These are phyloP conservation scores for Melospiza georgiana DNA, from an alignment of 2,113 vertebrate species.

Conservation along the genomic window DNA sequence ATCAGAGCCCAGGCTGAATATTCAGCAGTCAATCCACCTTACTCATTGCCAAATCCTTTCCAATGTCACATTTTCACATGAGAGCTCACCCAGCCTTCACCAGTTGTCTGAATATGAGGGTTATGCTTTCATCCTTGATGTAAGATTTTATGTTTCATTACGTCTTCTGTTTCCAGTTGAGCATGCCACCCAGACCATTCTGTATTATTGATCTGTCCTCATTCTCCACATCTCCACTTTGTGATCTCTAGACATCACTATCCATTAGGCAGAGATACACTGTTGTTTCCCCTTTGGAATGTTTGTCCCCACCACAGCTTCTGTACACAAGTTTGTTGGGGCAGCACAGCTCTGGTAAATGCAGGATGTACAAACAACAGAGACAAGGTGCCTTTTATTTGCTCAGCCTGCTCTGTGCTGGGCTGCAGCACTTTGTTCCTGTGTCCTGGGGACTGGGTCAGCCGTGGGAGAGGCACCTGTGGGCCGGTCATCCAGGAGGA, in stretches of 20 bases:
- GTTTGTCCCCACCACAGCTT: neutral
- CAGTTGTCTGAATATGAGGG: neutral
- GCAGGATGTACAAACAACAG: neutral
- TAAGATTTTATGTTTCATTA: neutral
- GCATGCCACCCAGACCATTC: neutral
- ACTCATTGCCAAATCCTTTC: neutral
- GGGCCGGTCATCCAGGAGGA: neutral
- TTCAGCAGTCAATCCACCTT: neutral
- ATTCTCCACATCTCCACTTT: neutral
- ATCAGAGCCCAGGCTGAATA: neutral
- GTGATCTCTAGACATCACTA: neutral
- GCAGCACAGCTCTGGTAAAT: neutral
- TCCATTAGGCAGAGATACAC: neutral
- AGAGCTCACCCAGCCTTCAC: neutral
- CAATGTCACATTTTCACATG: neutral
- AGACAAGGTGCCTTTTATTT: neutral
- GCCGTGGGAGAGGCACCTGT: neutral
- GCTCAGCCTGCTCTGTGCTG: neutral
- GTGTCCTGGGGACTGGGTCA: neutral
- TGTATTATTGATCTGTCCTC: neutral
- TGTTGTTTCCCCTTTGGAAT: neutral
- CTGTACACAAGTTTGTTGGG: neutral
- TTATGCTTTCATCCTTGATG: neutral
- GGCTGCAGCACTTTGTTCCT: neutral
- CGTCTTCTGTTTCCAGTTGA: neutral